Evolutionary conservation across 2,113 vertebrate species (phyloP), one percentile per base, ranked within the genome.

Genomic region (Sapajus apella): DNA sequence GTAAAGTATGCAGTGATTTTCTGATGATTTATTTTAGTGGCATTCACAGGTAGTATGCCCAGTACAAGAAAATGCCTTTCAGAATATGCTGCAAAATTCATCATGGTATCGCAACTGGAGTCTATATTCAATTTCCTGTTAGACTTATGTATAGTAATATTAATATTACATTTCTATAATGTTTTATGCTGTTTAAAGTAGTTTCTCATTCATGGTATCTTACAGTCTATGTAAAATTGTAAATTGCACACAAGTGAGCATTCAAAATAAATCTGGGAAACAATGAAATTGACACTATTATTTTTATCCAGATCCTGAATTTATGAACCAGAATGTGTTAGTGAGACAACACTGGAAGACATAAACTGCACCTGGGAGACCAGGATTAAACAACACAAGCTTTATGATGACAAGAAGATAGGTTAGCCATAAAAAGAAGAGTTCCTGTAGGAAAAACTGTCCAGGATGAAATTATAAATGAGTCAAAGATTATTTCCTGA

Each of bases 211-310:
- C 16, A 70, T 90, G 64, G 21, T 13, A 11, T 73, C 11, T 61
- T 73, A 83, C 1, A 14, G 25, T 47, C 55, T 75, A 30, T 64
- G 23, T 82, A 43, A 43, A 91, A 45, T 56, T 87, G 37, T 27
- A 43, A 72, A 72, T 18, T 89, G n/a, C 6, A 80, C 1, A 47
- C 3, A 91, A 32, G 17, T 17, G 72, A 52, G 37, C 56, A 20
- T 52, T 93, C 30, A 88, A 96, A 95, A 68, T 87, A 88, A 93
- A 77, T 79, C 10, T 85, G 35, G 40, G 2, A 21, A 75, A 72
- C 21, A 66, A 47, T 56, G 56, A 91, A 76, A 76, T 93, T 11
- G 13, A 40, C 8, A 72, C 10, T 40, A 64, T 76, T 87, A n/a
- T 73, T 87, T 68, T 68, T 81, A 81, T 68, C 27, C 2, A 21